Base-by-base conservation (phyloP, 2,113 vertebrate species). In the Eretmochelys imbricata region DNA sequence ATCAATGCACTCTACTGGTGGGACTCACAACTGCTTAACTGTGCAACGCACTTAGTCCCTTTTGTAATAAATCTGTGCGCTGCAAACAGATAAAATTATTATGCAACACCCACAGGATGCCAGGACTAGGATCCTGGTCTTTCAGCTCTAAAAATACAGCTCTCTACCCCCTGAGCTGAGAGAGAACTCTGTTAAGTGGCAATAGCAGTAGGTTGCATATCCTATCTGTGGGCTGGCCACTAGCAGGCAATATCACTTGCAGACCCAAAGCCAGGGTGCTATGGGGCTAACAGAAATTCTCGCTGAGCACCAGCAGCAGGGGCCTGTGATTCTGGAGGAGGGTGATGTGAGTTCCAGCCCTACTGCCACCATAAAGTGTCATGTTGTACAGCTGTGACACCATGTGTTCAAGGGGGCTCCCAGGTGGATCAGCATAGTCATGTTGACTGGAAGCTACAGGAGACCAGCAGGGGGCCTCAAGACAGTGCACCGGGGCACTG, bases 161-260 rank as follows among this genome's bases (percentile, higher is more conserved):
- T 17, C 1, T 5, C 16, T 22, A 22, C 72, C n/a, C 4, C 22
- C 38, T 8, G 19, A 1, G 0, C 3, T 8, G 4, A 5, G 29
- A 46, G 7, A 25, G 51, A 22, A 10, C 6, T 49, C 76, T 6
- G 8, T 50, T 31, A 79, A n/a, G n/a, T 38, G n/a, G 8, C 22
- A 80, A 8, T 24, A 50, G 79, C 29, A 80, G 17, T 17, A 54
- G 1, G 31, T 31, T 4, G 19, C 5, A 14, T 2, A 1, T 11
- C 22, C 6, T 59, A 80, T 19, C 4, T 46, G 55, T 29, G 54
- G 27, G 27, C 14, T 0, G 6, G 49, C n/a, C 35, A 69, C 51
- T 31, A 69, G 50, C 27, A n/a, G 69, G 22, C 1, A 82, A 80
- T 80, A n/a, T 0, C 3, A 59, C 6, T 76, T 35, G 4, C 82